Conservation (phyloP, 2,797 vertebrate species). For the Crax fasciolata region DNA sequence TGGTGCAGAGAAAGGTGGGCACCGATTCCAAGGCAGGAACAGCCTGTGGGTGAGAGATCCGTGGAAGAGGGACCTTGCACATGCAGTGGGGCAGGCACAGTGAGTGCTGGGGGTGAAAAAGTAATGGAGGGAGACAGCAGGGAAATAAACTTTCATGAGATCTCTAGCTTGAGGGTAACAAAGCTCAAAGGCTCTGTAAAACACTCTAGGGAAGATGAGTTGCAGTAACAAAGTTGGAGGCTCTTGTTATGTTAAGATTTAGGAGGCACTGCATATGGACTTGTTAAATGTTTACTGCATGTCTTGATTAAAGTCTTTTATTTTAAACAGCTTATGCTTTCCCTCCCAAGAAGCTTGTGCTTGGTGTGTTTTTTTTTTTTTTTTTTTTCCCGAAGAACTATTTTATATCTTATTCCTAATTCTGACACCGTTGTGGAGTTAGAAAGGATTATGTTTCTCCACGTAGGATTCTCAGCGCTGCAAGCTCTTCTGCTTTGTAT, state of each 20-base stretch:
- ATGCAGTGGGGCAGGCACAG: not conserved
- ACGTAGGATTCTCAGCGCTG: fast-evolving
- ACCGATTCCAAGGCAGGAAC: not conserved
- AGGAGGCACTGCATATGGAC: slow-evolving; percentile 17
- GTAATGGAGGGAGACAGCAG: not conserved
- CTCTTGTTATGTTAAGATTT: slow-evolving; percentile 11
- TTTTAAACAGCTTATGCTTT: slow-evolving; percentile 20
- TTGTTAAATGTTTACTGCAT: slow-evolving; percentile 45
- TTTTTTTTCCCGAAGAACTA: not conserved
- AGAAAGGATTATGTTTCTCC: not conserved
- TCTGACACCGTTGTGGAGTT: fast-evolving
- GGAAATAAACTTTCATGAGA: not conserved
- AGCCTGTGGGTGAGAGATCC: not conserved
- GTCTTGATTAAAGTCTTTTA: slow-evolving; percentile 19
- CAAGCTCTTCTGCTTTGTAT: not conserved
- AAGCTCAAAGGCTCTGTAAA: slow-evolving; percentile 16
- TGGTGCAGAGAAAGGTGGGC: not conserved
- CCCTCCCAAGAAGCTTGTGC: slow-evolving; percentile 15
- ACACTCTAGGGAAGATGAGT: not conserved
- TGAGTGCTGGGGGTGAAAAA: not conserved
- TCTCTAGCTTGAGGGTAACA: not conserved
- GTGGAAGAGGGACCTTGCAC: not conserved
- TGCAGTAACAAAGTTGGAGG: slow-evolving; percentile 1
- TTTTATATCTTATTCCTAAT: not conserved
- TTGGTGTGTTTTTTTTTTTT: not conserved